Conservation (phyloP, 2,888 invertebrate species). For the Bugula neritina region DNA sequence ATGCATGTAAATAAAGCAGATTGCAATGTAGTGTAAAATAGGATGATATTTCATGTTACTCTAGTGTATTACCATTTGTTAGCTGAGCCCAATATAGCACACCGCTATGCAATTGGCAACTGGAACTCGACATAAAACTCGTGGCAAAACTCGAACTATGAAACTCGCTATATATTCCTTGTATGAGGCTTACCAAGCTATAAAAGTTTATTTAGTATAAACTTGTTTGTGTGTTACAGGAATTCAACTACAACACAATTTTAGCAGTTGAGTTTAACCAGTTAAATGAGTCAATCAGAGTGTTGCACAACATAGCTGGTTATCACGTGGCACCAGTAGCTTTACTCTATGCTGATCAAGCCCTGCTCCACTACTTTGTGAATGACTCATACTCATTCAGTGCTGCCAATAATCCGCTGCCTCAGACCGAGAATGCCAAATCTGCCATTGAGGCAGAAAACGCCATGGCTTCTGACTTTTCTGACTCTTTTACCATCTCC, state of each 20-base stretch:
- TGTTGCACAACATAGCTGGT: slow-evolving; percentile 74
- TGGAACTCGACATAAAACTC: no score
- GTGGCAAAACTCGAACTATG: no score
- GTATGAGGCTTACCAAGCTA: no score
- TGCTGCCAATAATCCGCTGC: slow-evolving; percentile 65
- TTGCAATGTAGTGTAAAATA: no score
- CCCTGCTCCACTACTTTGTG: slow-evolving; percentile 33
- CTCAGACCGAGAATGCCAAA: slow-evolving; percentile 40
- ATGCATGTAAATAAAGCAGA: no score
- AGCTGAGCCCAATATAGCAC: no score
- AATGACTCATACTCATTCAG: slow-evolving; percentile 48
- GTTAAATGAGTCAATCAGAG: slow-evolving; percentile 53
- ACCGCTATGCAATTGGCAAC: no score
- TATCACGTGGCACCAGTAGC: slow-evolving; percentile 68
- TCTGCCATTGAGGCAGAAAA: neutral
- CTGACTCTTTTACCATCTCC: slow-evolving; percentile 8
- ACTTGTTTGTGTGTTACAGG: no score
- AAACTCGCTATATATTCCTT: no score
- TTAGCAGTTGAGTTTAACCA: neutral
- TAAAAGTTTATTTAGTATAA: no score
- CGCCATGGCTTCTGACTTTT: neutral
- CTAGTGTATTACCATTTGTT: no score
- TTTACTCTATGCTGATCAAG: slow-evolving; percentile 54
- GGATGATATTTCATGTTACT: no score
- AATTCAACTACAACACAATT: slow-evolving; percentile 7